phyloP scores from a whole-genome alignment of 2,888 invertebrate species.

The Pantelozetes paolii region DNA sequence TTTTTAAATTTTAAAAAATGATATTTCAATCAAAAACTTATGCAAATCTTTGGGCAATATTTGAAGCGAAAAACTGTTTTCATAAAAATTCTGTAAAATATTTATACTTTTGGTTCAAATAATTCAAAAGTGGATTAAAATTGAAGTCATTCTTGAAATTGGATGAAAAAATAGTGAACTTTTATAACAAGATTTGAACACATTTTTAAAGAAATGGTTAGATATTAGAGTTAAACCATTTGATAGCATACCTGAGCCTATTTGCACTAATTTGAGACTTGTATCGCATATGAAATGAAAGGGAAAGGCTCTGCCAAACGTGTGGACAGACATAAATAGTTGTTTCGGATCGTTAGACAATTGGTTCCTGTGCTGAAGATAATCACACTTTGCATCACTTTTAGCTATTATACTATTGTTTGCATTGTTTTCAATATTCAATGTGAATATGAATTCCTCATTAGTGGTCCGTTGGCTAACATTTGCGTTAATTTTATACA shows the following conservation, averaged over 20 bases:
- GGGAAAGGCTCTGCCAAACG: slow-evolving; percentile 48
- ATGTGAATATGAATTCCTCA: slow-evolving; percentile 33
- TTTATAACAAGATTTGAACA: neutral
- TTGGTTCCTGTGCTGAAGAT: slow-evolving; percentile 41
- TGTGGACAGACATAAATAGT: slow-evolving; percentile 45
- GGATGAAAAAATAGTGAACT: neutral
- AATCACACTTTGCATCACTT: neutral
- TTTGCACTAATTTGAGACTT: slow-evolving; percentile 47
- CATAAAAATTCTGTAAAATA: too few relatives aligned
- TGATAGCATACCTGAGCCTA: slow-evolving; percentile 45
- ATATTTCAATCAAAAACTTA: too few relatives aligned
- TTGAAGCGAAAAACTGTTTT: too few relatives aligned
- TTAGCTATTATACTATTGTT: neutral
- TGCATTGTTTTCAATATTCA: slow-evolving; percentile 6
- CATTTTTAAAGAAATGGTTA: slow-evolving; percentile 8
- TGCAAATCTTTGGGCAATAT: too few relatives aligned
- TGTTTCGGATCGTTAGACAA: slow-evolving; percentile 46
- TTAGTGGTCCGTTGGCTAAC: slow-evolving; percentile 31
- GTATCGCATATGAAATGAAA: slow-evolving; percentile 48
- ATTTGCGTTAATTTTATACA: slow-evolving; percentile 29
- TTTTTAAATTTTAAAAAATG: too few relatives aligned
- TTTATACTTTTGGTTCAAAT: too few relatives aligned
- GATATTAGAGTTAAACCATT: neutral
- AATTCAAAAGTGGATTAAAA: too few relatives aligned
- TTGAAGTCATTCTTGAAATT: too few relatives aligned